Conservation (phyloP, 2,888 invertebrate genomes). For the Oligia fasciuncula region DNA sequence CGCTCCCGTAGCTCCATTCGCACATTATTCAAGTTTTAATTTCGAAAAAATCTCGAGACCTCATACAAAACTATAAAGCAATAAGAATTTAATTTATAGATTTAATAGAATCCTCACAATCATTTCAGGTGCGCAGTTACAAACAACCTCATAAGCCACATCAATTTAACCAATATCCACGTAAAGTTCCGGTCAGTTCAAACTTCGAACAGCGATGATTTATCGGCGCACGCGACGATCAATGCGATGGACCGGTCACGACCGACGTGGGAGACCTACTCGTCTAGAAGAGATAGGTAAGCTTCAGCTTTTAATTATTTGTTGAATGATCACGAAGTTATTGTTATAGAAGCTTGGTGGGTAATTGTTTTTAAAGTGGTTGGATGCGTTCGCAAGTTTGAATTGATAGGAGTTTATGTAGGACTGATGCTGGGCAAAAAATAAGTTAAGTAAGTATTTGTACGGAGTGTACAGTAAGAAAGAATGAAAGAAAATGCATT, state of each 20-base stretch:
- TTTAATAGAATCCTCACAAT: too few species aligned
- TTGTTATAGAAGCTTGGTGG: slow-evolving; percentile 30
- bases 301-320: slow-evolving; percentile 61
- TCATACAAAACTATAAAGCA: neutral
- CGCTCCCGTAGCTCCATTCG: neutral
- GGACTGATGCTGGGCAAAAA: neutral
- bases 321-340: slow-evolving; percentile 58
- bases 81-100: neutral
- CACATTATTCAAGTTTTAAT: neutral
- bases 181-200: slow-evolving; percentile 58
- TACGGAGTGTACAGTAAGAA: too few species aligned
- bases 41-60: too few species aligned
- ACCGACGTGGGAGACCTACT: slow-evolving; percentile 60
- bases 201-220: slow-evolving; percentile 63
- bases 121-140: neutral
- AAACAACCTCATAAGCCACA: neutral
- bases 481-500: too few species aligned
- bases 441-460: too few species aligned
- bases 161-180: slow-evolving; percentile 18
- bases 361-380: slow-evolving; percentile 51
- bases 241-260: slow-evolving; percentile 58
- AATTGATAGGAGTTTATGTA: neutral
- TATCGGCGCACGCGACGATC: slow-evolving; percentile 66
- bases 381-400: neutral
- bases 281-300: slow-evolving; percentile 26